phyloP scores from a whole-genome alignment of 2,888 invertebrate genomes.

The Corythucha ciliata region DNA sequence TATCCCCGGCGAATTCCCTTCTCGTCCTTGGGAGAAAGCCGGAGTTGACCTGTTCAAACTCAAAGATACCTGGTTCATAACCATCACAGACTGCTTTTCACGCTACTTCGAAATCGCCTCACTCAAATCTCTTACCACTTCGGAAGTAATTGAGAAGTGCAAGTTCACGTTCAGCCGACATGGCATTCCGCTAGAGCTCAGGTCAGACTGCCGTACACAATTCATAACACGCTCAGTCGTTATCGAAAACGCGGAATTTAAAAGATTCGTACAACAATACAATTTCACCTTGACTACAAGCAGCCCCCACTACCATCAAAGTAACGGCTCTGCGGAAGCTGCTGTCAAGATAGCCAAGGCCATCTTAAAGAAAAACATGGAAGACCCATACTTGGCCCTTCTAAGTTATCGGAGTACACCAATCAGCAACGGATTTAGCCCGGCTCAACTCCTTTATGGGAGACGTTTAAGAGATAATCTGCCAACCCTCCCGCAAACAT shows the following conservation, averaged over 20 bases:
- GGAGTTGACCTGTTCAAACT: background rate
- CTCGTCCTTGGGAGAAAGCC: background rate
- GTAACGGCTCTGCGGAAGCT: constrained; percentile 9
- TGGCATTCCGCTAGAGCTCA: constrained; percentile 10
- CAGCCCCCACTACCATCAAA: constrained; percentile 11
- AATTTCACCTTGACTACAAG: background rate
- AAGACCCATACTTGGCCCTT: constrained; percentile 1
- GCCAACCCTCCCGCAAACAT: too few species aligned
- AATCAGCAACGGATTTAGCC: background rate
- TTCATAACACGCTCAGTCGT: too few species aligned
- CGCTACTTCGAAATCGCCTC: background rate
- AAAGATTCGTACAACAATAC: too few species aligned
- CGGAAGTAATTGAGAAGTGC: constrained; percentile 9
- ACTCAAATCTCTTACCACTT: background rate
- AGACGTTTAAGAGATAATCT: constrained; percentile 2
- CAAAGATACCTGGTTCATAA: background rate
- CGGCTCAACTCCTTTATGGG: constrained; percentile 7
- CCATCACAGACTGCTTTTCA: constrained; percentile 4
- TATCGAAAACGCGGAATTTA: constrained; percentile 10
- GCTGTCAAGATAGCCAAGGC: constrained; percentile 10
- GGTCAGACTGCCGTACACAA: constrained; percentile 10
- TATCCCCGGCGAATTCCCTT: background rate
- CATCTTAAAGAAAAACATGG: constrained; percentile 8
- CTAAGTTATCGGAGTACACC: constrained; percentile 9
- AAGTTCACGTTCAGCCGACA: constrained; percentile 6